Base-by-base conservation (phyloP, 2,888 invertebrate genomes). In the Hoplodrina ambigua region DNA sequence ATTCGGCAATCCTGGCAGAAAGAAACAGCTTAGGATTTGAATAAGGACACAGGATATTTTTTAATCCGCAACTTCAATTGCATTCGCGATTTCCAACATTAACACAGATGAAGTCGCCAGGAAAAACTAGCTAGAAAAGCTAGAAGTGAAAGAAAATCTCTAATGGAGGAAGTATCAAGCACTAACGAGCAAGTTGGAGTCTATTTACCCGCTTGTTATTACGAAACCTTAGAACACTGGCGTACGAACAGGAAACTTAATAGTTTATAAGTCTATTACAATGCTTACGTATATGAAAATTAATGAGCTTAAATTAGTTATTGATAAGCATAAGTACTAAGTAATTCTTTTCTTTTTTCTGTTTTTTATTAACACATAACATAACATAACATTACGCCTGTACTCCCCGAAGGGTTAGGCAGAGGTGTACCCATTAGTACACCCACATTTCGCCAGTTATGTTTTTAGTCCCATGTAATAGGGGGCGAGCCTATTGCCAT, bases 111-210 rank as follows among this genome's bases (percentile, higher is more conserved):
- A 46, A 46, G 17, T 17, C 46, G 5, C 37, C 3, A 17, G 17
- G 15, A 13, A 41, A 41, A 41, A 4, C 13, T 41, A 41, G 41
- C 19, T 25, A 25, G 25, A 25, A 25, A 25, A 25, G 25, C 25
- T 25, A 25, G 25, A 25, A 25, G 30, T 52, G 37, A 13, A 55
- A 54, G 30, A 37, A 49, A 37, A 55, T 59, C n/a, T 25, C 8
- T 33, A 37, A n/a, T 49, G 13, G 19, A 37, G 57, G 50, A 69
- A 69, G 57, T 54, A 58, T 62, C 53, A 44, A 7, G 25, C 44
- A 58, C 71, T 77, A 74, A 77, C 52, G 50, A 63, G 59, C 68
- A n/a, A 75, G 25, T 7, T 3, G n/a, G 58, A 41, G 50, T 74
- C 58, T 41, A 30, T 17, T 77, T 70, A 25, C 78, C 30, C 20